A percentile compares a stretch with the other conserved stretches of the same genome.
These are phyloP conservation scores for Hypocryptadius cinnamomeus DNA, from an alignment of 2,113 vertebrate species.

Conservation along the genomic window DNA sequence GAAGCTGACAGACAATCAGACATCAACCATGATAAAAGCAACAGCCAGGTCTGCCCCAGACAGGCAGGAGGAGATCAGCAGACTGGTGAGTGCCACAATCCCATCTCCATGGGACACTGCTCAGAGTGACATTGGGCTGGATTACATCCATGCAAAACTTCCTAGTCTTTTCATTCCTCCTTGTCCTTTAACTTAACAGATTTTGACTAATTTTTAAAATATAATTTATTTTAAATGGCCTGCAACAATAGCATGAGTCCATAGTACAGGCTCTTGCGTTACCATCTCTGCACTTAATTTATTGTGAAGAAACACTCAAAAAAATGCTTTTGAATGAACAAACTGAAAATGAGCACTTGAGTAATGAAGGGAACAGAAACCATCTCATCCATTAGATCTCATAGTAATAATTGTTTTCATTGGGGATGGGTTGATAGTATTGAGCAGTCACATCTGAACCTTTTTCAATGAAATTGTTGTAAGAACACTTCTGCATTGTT, in stretches of 20 bases:
- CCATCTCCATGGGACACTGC: not conserved
- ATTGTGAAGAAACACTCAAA: not conserved
- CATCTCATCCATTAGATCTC: not conserved
- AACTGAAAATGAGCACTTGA: not conserved
- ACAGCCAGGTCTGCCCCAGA: slow-evolving; percentile 96
- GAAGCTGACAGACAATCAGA: slow-evolving; percentile 99
- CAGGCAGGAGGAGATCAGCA: slow-evolving; percentile 96
- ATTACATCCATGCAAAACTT: not conserved
- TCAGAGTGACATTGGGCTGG: not conserved
- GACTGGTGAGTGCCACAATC: slow-evolving; percentile 80
- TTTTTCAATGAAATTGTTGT: not conserved
- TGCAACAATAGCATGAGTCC: accelerated
- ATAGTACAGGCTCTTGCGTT: not conserved
- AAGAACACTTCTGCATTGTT: not conserved
- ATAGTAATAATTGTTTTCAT: not conserved
- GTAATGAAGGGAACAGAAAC: not conserved
- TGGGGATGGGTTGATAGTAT: not conserved
- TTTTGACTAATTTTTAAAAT: not conserved
- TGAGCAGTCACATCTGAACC: not conserved
- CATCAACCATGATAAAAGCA: slow-evolving; percentile 99
- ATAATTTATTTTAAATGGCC: not conserved
- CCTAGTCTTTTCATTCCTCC: not conserved
- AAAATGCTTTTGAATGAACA: not conserved
- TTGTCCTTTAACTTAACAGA: not conserved
- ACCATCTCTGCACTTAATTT: not conserved